phyloP scores from a whole-genome alignment of 2,888 invertebrate species.

The Argynnis bischoffii region DNA sequence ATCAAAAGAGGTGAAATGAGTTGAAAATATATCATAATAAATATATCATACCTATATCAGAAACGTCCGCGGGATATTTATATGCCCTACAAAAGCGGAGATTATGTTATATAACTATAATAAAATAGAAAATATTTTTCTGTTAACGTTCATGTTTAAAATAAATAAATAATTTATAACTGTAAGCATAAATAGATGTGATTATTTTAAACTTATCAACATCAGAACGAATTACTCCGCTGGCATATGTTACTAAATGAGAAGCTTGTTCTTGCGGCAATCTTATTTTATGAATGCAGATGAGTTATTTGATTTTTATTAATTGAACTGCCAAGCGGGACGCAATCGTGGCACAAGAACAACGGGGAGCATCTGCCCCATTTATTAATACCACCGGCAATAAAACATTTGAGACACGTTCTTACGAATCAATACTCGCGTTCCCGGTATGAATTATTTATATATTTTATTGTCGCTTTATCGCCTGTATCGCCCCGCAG shows the following conservation, averaged over 20 bases:
- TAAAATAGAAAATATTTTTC: no score
- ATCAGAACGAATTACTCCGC: not conserved
- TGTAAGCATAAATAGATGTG: not conserved
- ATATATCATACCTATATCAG: no score
- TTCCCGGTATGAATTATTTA: constrained; percentile 76
- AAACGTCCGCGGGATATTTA: no score
- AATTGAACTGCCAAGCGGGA: constrained; percentile 65
- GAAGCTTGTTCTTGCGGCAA: constrained; percentile 22
- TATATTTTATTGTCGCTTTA: constrained; percentile 80
- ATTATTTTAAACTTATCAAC: not conserved
- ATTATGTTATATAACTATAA: no score
- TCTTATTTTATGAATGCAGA: constrained; percentile 41
- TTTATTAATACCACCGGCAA: constrained; percentile 74
- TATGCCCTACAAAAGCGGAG: no score
- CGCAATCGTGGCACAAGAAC: constrained; percentile 61
- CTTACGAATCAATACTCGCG: constrained; percentile 77
- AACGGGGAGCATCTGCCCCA: constrained; percentile 70
- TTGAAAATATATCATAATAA: no score
- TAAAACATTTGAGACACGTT: constrained; percentile 81
- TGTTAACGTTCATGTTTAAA: no score
- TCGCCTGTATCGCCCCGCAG: constrained; percentile 67
- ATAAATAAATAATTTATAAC: no score
- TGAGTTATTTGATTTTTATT: constrained; percentile 70
- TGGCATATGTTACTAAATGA: constrained; percentile 12
- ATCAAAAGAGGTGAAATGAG: no score